These are phyloP conservation scores for Scarus forsteni DNA, from an alignment of 2,797 vertebrate species.

Conservation along the genomic window DNA sequence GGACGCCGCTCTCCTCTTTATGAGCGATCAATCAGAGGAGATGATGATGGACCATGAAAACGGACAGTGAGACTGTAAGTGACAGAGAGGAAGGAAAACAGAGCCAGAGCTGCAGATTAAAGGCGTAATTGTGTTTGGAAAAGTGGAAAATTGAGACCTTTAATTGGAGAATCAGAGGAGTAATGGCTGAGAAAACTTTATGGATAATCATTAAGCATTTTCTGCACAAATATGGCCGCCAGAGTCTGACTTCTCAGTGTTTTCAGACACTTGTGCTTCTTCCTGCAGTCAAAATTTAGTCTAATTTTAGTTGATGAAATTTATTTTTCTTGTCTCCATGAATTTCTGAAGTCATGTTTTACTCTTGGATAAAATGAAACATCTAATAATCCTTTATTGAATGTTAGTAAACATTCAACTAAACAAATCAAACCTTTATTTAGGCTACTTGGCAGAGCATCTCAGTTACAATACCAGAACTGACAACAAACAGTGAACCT, in stretches of 20 bases:
- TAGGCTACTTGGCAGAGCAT: too few species aligned
- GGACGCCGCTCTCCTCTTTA: background rate
- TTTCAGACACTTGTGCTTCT: background rate
- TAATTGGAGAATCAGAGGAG: background rate
- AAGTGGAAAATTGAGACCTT: background rate
- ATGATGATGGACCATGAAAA: conserved; percentile 20
- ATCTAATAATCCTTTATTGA: too few species aligned
- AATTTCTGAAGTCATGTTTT: too few species aligned
- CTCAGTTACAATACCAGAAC: too few species aligned
- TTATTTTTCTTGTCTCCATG: too few species aligned
- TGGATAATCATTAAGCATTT: background rate
- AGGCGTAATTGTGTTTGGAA: conserved; percentile 10
- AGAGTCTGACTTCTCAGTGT: background rate
- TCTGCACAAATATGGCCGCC: background rate
- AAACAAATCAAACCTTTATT: too few species aligned
- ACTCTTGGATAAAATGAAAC: too few species aligned
- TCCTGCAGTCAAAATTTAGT: too few species aligned
- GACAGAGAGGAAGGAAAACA: background rate
- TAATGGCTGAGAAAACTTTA: background rate
- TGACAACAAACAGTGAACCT: too few species aligned
- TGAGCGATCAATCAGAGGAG: conserved; percentile 15
- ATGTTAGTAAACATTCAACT: too few species aligned
- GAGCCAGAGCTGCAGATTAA: background rate
- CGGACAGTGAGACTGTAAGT: background rate
- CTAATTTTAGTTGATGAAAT: too few species aligned